Conservation (phyloP, 2,113 vertebrate genomes). For the Alaudala cheleensis region DNA sequence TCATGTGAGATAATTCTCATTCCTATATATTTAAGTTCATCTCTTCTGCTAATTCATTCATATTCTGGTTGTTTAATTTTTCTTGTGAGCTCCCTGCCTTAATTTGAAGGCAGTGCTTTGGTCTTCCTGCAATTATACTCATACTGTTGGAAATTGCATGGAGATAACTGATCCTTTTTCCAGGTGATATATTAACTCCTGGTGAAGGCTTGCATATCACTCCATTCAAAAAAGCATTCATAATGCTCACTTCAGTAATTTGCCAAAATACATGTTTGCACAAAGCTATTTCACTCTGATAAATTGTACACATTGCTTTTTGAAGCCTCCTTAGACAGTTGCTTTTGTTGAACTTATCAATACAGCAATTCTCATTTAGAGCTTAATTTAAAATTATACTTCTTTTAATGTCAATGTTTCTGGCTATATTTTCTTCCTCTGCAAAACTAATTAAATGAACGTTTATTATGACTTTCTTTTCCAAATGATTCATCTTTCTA, state of each 20-base stretch:
- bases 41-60: slow-evolving; percentile 32
- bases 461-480: background rate
- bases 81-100: slow-evolving; percentile 49
- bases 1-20: slow-evolving; percentile 16
- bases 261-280: slow-evolving; percentile 53
- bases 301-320: slow-evolving; percentile 46
- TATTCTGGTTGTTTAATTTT: slow-evolving; percentile 54
- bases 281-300: slow-evolving; percentile 45
- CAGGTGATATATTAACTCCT: slow-evolving; percentile 58
- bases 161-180: slow-evolving; percentile 11
- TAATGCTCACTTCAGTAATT: slow-evolving; percentile 52
- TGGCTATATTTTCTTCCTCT: background rate
- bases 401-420: slow-evolving; percentile 11
- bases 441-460: slow-evolving; percentile 34
- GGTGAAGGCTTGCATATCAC: slow-evolving; percentile 41
- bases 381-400: slow-evolving; percentile 34
- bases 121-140: slow-evolving; percentile 59
- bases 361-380: slow-evolving; percentile 34
- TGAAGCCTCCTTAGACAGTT: slow-evolving; percentile 12
- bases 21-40: slow-evolving; percentile 8
- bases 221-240: slow-evolving; percentile 58
- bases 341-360: slow-evolving; percentile 63
- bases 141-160: background rate
- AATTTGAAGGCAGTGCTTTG: slow-evolving; percentile 69
- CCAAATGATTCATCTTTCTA: background rate